Evolutionary conservation across 23 tunicate species (phyloP).

Genomic region (Phallusia fumigata): DNA sequence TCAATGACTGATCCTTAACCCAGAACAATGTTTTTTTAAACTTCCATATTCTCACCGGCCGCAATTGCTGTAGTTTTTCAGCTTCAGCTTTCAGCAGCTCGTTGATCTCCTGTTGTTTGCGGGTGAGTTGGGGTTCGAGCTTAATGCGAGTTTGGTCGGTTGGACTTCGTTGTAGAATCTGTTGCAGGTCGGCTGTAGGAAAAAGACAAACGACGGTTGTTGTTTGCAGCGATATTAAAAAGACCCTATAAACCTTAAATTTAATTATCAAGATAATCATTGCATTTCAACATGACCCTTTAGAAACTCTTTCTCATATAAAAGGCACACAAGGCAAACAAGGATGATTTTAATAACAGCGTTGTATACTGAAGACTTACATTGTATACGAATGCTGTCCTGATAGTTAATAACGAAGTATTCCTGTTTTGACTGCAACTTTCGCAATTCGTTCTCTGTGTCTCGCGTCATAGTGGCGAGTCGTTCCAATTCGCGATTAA

Average conservation of each 20-base stretch:
- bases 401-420: constrained; percentile 95
- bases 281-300: too few species aligned
- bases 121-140: constrained; percentile 64
- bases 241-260: too few species aligned
- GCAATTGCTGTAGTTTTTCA: constrained; percentile 80
- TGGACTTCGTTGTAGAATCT: constrained; percentile 66
- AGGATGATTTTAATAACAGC: too few species aligned
- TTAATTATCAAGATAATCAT: too few species aligned
- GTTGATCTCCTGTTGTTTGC: constrained; percentile 81
- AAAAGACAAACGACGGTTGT: neutral
- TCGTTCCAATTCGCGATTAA: constrained; percentile 80
- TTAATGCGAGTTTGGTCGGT: constrained; percentile 63
- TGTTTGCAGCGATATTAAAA: too few species aligned
- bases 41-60: constrained; percentile 64
- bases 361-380: constrained; percentile 60
- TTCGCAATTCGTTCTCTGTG: constrained; percentile 78
- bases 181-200: constrained; percentile 76
- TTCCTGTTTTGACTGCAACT: constrained; percentile 93
- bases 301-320: too few species aligned
- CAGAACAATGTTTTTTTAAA: too few species aligned
- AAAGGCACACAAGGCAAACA: too few species aligned
- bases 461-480: constrained; percentile 69
- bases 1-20: too few species aligned
- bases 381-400: constrained; percentile 63
- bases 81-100: constrained; percentile 77